A percentile compares a stretch with the other conserved stretches of the same genome.
Evolutionary conservation across 1,140 invertebrate species (phyloP).

Genomic region (Calephelis nemesis): DNA sequence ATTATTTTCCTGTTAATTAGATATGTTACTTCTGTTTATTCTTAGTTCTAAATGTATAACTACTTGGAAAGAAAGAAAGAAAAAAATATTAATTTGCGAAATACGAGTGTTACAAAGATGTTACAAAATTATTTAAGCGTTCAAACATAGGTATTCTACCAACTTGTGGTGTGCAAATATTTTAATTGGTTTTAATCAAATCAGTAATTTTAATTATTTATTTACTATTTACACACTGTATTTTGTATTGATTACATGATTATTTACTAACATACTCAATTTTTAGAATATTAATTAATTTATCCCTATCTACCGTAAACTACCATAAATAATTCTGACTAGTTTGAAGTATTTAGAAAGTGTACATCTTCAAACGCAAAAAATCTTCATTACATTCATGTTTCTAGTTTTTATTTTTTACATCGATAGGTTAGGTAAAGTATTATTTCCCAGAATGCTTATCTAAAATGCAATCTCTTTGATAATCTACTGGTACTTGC

Average conservation of each 20-base stretch:
- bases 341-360: not conserved
- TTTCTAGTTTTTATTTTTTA: not conserved
- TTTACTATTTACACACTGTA: no score
- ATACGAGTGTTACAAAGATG: no score
- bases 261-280: no score
- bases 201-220: no score
- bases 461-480: not conserved
- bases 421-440: not conserved
- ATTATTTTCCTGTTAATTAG: not conserved
- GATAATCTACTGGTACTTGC: not conserved
- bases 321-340: not conserved
- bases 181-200: no score
- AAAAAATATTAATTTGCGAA: no score
- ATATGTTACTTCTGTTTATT: not conserved
- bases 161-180: no score
- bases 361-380: not conserved
- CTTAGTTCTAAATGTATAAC: not conserved
- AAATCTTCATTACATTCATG: not conserved
- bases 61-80: not conserved
- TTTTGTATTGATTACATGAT: no score
- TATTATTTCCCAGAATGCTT: slow-evolving; percentile 2
- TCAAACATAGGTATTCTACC: no score
- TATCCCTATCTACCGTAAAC: not conserved
- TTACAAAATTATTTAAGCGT: no score
- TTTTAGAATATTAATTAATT: no score